Evolutionary conservation across 2,888 invertebrate species (phyloP), one percentile per base, ranked within the genome.

Genomic region (Encarsia formosa): DNA sequence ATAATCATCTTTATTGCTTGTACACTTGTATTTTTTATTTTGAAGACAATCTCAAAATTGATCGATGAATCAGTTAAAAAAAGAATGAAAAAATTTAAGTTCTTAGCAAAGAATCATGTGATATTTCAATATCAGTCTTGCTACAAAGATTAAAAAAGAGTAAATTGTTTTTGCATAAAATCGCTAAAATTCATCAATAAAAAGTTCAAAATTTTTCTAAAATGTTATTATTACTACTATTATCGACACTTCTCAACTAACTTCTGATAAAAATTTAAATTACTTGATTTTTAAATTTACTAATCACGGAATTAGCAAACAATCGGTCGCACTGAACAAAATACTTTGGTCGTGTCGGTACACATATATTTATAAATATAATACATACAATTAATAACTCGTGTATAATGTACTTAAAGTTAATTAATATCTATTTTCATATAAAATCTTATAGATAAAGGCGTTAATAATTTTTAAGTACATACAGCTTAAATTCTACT

Each of bases 271-370:
- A 49, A 58, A 50, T 54, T 43, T 52, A 44, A 54, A 54, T 58
- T 42, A 37, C 41, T 34, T 48, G n/a, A 44, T 50, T 43, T 50
- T 37, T 15, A 13, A 42, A 13, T 47, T 41, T 16, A 31, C 18
- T 22, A 48, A 35, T 18, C 23, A 40, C 45, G 32, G 13, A 13
- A 49, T 39, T n/a, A 52, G 20, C 51, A 44, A 48, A 48, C 47
- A 20, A 22, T 11, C 51, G 54, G 55, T 60, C 61, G 59, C 57
- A 64, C 57, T 5, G 6, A 26, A n/a, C 55, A n/a, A 60, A 35
- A 63, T 68, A 69, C 70, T 70, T 70, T 70, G 70, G 70, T 70
- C 65, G 68, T 64, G 63, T 65, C 65, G 68, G 65, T 66, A 67
- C 64, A 63, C 40, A 40, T 24, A 46, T 40, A 43, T 32, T 23